These are phyloP conservation scores for Spongilla lacustris DNA, from an alignment of 37 sponge, comb jelly and placozoan genomes.

Conservation along the genomic window DNA sequence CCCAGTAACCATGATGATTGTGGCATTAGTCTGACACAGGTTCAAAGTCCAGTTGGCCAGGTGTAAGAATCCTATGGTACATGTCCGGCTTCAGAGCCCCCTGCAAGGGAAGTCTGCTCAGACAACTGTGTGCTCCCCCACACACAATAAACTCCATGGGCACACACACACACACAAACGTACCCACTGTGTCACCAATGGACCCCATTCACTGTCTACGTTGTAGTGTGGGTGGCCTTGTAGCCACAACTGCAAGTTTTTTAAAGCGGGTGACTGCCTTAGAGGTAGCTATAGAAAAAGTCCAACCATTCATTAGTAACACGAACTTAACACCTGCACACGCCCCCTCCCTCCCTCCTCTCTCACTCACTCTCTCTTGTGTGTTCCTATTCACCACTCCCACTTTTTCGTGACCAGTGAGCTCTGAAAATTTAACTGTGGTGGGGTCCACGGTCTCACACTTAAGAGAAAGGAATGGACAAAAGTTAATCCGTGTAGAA, in stretches of 20 bases:
- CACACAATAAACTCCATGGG: no score
- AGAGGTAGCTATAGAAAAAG: slow-evolving; percentile 40
- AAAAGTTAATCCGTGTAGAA: no score
- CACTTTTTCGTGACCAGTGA: slow-evolving; percentile 67
- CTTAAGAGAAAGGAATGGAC: neutral
- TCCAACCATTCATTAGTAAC: neutral
- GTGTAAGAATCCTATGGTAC: slow-evolving; percentile 37
- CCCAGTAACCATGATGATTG: neutral
- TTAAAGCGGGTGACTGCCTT: slow-evolving; percentile 58
- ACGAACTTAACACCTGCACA: no score
- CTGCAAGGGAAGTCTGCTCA: slow-evolving; percentile 2
- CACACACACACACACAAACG: neutral
- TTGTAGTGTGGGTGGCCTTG: slow-evolving; percentile 69
- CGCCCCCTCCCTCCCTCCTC: neutral
- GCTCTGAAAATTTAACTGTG: slow-evolving; percentile 37
- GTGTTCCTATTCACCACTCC: slow-evolving; percentile 76
- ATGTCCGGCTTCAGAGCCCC: slow-evolving; percentile 65
- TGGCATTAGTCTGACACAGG: neutral
- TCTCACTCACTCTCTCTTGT: slow-evolving; percentile 31
- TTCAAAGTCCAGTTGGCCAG: neutral
- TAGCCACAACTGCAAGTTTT: slow-evolving; percentile 57
- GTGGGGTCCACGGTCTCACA: slow-evolving; percentile 30
- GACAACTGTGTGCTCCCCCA: neutral
- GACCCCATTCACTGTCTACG: slow-evolving; percentile 54
- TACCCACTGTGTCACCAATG: slow-evolving; percentile 68